Base-by-base conservation (phyloP, 2,888 invertebrate species). In the Eristalis tenax region DNA sequence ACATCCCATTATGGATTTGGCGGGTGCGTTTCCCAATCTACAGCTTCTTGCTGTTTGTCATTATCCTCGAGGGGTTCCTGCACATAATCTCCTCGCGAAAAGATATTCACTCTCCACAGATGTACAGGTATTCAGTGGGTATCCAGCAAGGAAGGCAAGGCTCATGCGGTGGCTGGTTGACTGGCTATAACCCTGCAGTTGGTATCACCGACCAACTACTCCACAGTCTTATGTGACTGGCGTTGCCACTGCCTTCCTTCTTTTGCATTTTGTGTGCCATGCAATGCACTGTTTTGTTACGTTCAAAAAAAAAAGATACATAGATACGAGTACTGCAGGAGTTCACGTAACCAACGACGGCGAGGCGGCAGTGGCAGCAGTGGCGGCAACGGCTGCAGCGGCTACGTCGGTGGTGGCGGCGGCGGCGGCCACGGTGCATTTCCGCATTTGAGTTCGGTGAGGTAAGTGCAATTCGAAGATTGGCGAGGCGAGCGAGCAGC, bases 361-460 rank as follows among this genome's bases (percentile, higher is more conserved):
- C 70, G 65, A 8, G 32, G 5, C 70, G 65, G 23, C 63, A 70
- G 50, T 8, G 50, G 50, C 50, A 50, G 5, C 70, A 57, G 23
- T 50, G 64, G 50, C 6, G 50, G 50, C 50, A 50, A 18, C 50
- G 50, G n/a, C 18, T 50, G 50, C 50, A 50, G 50, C 50, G 18
- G 18, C n/a, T 15, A 43, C 15, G 43, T 15, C 43, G 43, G 43
- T 13, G 50, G 50, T 50, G 50, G 50, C 18, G 50, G 43, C n/a
- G 43, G 26, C 56, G 43, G n/a, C 43, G 70, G 57, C 75, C 40
- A 82, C 75, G 76, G 73, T 86, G 78, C 79, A 87, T 83, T 87
- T 87, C 87, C 87, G 83, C 87, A 87, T 87, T 82, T 80, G 79
- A 73, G 76, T 76, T 79, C 83, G 83, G 78, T 86, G 83, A 81